Percentiles rank a stretch among this genome's conserved stretches.
phyloP scores from a whole-genome alignment of 1,140 invertebrate genomes.

The Drosophila grimshawi region DNA sequence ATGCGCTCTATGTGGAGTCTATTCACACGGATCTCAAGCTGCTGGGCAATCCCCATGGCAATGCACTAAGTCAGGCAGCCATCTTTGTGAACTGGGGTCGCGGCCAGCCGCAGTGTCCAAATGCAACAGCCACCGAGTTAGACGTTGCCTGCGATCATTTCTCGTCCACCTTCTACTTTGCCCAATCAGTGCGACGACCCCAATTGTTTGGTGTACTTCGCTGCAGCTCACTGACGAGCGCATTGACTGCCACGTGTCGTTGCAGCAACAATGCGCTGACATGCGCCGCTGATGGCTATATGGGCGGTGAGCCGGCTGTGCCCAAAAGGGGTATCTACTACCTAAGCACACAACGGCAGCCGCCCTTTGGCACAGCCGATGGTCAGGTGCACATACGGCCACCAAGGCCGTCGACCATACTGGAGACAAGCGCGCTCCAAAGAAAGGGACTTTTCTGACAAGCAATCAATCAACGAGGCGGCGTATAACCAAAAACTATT shows the following conservation, averaged over 20 bases:
- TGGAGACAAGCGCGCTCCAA: constrained; percentile 29
- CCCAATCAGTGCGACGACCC: constrained; percentile 67
- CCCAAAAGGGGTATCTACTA: constrained; percentile 73
- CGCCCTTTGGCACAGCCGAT: constrained; percentile 57
- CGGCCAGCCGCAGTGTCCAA: constrained; percentile 88
- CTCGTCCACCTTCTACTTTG: constrained; percentile 75
- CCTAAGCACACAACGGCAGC: constrained; percentile 55
- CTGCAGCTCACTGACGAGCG: constrained; percentile 42
- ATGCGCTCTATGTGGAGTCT: constrained; percentile 89
- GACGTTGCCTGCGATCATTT: constrained; percentile 79
- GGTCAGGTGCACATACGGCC: constrained; percentile 56
- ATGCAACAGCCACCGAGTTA: constrained; percentile 76
- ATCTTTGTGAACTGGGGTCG: constrained; percentile 89
- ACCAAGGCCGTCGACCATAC: constrained; percentile 50
- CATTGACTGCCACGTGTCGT: constrained; percentile 44
- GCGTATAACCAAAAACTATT: constrained; percentile 40
- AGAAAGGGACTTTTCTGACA: neutral
- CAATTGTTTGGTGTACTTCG: constrained; percentile 60
- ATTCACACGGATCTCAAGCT: constrained; percentile 89
- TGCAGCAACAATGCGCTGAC: constrained; percentile 35
- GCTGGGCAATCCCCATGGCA: constrained; percentile 85
- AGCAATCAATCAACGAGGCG: neutral
- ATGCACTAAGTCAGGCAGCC: constrained; percentile 88
- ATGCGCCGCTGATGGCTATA: constrained; percentile 59
- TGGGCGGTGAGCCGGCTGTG: constrained; percentile 78